Evolutionary conservation across 2,113 vertebrate genomes (phyloP).

Genomic region (Falcunculus frontatus): DNA sequence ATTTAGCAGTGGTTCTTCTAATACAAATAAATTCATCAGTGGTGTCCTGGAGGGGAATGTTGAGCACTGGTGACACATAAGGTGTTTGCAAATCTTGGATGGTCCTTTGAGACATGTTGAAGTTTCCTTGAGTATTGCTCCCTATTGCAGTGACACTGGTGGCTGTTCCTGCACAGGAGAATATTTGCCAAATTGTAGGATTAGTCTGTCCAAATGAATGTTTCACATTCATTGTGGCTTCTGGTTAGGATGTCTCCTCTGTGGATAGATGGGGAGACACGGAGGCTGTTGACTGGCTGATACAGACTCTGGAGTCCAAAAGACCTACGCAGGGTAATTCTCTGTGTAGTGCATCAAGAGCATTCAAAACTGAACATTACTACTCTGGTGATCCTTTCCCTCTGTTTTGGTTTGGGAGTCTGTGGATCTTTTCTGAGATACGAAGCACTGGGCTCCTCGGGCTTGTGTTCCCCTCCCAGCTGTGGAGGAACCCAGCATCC

Average conservation of each 20-base stretch:
- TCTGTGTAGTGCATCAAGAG: background rate
- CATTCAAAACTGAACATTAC: background rate
- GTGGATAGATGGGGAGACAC: background rate
- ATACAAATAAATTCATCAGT: background rate
- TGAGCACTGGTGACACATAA: background rate
- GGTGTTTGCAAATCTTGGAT: background rate
- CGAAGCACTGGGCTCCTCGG: background rate
- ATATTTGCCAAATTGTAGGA: background rate
- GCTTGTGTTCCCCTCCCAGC: background rate
- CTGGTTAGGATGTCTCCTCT: background rate
- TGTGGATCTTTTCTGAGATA: background rate
- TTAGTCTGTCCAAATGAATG: background rate
- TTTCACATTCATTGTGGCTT: background rate
- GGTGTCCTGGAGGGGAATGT: background rate
- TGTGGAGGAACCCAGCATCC: background rate
- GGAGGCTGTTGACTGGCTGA: background rate
- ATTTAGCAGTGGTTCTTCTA: background rate
- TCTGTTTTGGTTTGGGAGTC: background rate
- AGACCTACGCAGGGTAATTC: fast-evolving
- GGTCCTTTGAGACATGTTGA: background rate
- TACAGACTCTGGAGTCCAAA: background rate
- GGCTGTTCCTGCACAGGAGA: background rate
- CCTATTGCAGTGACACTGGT: background rate
- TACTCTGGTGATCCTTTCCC: background rate
- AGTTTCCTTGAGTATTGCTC: background rate